Evolutionary conservation across 2,888 invertebrate genomes (phyloP).

Genomic region (Caenorhabditis sp.): DNA sequence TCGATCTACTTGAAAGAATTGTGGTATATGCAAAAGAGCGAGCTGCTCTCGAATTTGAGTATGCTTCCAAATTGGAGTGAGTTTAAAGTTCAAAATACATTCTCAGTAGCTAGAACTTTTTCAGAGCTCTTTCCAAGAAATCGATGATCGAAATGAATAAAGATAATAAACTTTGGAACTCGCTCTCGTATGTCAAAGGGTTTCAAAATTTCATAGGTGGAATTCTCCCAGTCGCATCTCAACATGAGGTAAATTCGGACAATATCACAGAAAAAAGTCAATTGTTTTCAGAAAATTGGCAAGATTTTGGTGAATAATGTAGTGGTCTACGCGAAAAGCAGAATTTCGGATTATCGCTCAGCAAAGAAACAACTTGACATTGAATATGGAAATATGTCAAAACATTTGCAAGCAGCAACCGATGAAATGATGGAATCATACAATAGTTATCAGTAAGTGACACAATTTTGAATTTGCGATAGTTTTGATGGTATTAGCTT

Average conservation of each 20-base stretch:
- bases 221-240: slow-evolving; percentile 93
- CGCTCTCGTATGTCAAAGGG: slow-evolving; percentile 89
- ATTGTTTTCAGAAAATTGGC: slow-evolving; percentile 78
- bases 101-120: not conserved
- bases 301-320: slow-evolving; percentile 91
- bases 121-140: slow-evolving; percentile 55
- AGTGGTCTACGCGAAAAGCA: slow-evolving; percentile 77
- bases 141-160: slow-evolving; percentile 90
- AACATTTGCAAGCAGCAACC: slow-evolving; percentile 79
- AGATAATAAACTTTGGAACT: slow-evolving; percentile 94
- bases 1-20: slow-evolving; percentile 95
- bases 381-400: slow-evolving; percentile 75
- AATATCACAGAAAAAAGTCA: not conserved
- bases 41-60: slow-evolving; percentile 93
- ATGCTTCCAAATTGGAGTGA: slow-evolving; percentile 80
- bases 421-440: slow-evolving; percentile 80
- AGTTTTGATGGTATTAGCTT: too few species aligned
- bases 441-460: slow-evolving; percentile 62
- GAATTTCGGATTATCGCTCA: slow-evolving; percentile 77
- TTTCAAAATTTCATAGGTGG: slow-evolving; percentile 78
- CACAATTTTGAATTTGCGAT: too few species aligned
- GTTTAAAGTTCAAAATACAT: slow-evolving; percentile 34
- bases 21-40: slow-evolving; percentile 92
- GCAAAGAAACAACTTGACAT: slow-evolving; percentile 53
- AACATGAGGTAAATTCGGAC: slow-evolving; percentile 80